phyloP scores from a whole-genome alignment of 2,113 vertebrate species.

The Lepisosteus oculatus region DNA sequence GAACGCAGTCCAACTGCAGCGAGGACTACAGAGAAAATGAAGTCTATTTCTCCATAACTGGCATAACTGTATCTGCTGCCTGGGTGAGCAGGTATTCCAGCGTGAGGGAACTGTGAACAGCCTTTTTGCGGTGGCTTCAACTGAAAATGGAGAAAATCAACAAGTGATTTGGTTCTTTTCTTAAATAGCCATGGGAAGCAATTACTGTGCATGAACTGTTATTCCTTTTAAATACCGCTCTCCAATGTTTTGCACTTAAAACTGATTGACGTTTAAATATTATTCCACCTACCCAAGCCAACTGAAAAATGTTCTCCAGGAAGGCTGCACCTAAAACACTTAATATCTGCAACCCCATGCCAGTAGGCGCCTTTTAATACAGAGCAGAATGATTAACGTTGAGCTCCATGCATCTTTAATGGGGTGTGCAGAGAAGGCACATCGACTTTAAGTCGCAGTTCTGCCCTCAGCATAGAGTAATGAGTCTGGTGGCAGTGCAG shows the following conservation, averaged over 20 bases:
- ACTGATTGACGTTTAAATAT: slow-evolving; percentile 46
- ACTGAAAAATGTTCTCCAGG: not conserved
- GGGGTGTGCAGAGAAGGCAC: not conserved
- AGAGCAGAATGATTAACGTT: not conserved
- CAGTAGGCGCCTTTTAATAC: not conserved
- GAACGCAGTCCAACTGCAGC: too few relatives aligned
- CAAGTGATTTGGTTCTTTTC: too few relatives aligned
- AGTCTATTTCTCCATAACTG: too few relatives aligned
- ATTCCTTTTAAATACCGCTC: not conserved
- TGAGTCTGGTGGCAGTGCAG: not conserved
- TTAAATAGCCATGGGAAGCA: slow-evolving; percentile 27
- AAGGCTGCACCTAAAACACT: not conserved
- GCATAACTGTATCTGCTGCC: too few relatives aligned
- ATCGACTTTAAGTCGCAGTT: not conserved
- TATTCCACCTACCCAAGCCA: slow-evolving; percentile 43
- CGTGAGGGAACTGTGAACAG: too few relatives aligned
- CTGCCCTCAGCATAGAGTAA: not conserved
- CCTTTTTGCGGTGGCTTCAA: too few relatives aligned
- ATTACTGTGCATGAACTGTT: slow-evolving; percentile 38
- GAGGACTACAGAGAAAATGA: too few relatives aligned
- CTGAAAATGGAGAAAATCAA: too few relatives aligned
- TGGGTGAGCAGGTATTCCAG: too few relatives aligned
- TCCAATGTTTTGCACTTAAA: slow-evolving; percentile 26
- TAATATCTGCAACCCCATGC: not conserved
- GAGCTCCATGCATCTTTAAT: not conserved